phyloP scores from a whole-genome alignment of 2,113 vertebrate species.

The Brachyhypopomus gauderio region DNA sequence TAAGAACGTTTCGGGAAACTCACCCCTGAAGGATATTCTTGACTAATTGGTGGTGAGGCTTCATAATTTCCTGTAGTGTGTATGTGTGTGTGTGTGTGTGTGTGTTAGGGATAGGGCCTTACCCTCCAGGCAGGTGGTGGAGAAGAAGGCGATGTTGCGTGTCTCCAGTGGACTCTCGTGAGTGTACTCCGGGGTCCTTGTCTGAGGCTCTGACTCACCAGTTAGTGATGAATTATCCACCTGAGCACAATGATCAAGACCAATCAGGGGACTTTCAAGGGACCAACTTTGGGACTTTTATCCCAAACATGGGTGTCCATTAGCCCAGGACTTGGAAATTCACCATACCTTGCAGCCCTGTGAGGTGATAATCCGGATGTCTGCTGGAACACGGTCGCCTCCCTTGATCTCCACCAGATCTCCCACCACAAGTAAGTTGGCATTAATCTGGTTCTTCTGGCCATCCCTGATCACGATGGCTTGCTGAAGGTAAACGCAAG shows the following conservation, averaged over 20 bases:
- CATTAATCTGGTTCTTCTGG: conserved; percentile 89
- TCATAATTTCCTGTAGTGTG: no score
- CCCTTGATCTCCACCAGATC: conserved; percentile 91
- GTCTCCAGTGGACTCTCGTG: conserved; percentile 90
- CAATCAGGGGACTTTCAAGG: no score
- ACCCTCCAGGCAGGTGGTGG: conserved; percentile 90
- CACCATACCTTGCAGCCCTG: conserved; percentile 85
- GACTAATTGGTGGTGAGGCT: no score
- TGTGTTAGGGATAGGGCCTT: background rate
- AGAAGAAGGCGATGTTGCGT: conserved; percentile 86
- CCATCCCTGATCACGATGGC: conserved; percentile 90
- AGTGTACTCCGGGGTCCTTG: conserved; percentile 86
- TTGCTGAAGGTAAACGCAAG: conserved; percentile 75
- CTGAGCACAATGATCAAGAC: conserved; percentile 56
- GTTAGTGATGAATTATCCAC: conserved; percentile 90
- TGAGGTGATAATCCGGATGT: conserved; percentile 86
- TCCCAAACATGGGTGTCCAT: no score
- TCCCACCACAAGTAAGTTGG: conserved; percentile 85
- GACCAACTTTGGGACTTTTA: background rate
- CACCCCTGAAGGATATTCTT: no score
- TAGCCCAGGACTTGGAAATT: background rate
- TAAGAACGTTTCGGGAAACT: no score
- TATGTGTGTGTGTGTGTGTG: background rate
- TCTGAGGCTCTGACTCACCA: conserved; percentile 90
- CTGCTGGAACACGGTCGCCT: conserved; percentile 88